Evolutionary conservation across 2,888 invertebrate species (phyloP), one percentile per base, ranked within the genome.

Genomic region (Ditylenchus weischeri): DNA sequence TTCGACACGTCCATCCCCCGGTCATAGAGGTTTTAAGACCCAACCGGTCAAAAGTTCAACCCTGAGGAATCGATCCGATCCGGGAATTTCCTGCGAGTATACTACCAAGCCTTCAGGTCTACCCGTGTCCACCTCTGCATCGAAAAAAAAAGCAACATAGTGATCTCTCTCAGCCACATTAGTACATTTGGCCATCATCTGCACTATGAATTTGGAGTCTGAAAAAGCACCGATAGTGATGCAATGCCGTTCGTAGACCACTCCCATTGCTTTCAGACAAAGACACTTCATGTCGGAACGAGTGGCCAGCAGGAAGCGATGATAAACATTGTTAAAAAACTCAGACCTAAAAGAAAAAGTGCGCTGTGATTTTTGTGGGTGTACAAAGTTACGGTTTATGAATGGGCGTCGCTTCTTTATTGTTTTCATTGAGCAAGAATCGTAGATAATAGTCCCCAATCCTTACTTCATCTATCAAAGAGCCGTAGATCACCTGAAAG

Each of bases 281-380:
- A 93, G 90, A 83, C 94, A 93, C 83, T 93, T 93, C 91, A 98
- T 92, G 84, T 91, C 91, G 48, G 90, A 88, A 85, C 93, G 92
- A 6, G 86, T 84, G 0, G 93, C 91, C 69, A 96, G 89, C 71
- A 99, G 87, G 84, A 96, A 99, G 69, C 95, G 89, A 83, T 98
- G 95, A 84, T 99, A 99, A 19, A 99, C 87, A 83, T 96, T 94
- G 85, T 95, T 95, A 87, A 98, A 99, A 86, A 99, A 93, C 84
- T 94, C 93, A 80, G 90, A 89, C 60, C 91, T 92, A 83, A 19
- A 77, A 69, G 62, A 72, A 72, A 69, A 65, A 15, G 43, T 43
- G 8, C 8, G 2, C 1, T 43, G 15, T 43, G 8, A 43, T 15
- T 15, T 43, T 0, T 23, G 29, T 13, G 10, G n/a, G n/a, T n/a